Conservation (phyloP, 2,113 vertebrate species). For the Poecile atricapillus region DNA sequence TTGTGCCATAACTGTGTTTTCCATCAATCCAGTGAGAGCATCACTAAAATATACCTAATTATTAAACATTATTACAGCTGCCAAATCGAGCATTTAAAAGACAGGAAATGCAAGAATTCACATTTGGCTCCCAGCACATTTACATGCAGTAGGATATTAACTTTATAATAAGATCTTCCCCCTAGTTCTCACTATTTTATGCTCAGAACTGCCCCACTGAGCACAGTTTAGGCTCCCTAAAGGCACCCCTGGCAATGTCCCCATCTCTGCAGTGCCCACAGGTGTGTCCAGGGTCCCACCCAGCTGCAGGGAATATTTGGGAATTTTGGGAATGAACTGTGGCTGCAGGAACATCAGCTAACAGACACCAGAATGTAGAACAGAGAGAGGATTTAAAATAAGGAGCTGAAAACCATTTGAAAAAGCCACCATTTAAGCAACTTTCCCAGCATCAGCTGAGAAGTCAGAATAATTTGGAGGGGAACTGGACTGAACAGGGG, state of each 20-base stretch:
- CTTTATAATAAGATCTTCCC: background rate
- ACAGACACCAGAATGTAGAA: background rate
- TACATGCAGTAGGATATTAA: background rate
- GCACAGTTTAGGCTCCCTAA: background rate
- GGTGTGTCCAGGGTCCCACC: background rate
- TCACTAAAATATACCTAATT: background rate
- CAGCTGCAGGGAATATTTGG: background rate
- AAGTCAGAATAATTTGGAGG: background rate
- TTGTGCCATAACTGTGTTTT: background rate
- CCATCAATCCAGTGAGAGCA: background rate
- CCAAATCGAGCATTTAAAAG: background rate
- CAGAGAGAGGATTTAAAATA: background rate
- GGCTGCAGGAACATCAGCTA: background rate
- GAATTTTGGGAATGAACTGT: fast-evolving
- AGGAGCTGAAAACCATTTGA: background rate
- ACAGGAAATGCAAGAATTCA: background rate
- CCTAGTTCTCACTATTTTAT: background rate
- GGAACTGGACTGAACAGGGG: background rate
- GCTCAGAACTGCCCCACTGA: background rate
- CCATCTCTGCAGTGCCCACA: background rate
- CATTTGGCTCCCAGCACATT: background rate
- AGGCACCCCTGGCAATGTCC: fast-evolving
- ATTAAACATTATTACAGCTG: background rate
- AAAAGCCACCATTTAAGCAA: background rate
- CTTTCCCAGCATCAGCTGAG: background rate